Conservation (phyloP, 1,140 invertebrate genomes). For the Anoplolepis gracilipes region DNA sequence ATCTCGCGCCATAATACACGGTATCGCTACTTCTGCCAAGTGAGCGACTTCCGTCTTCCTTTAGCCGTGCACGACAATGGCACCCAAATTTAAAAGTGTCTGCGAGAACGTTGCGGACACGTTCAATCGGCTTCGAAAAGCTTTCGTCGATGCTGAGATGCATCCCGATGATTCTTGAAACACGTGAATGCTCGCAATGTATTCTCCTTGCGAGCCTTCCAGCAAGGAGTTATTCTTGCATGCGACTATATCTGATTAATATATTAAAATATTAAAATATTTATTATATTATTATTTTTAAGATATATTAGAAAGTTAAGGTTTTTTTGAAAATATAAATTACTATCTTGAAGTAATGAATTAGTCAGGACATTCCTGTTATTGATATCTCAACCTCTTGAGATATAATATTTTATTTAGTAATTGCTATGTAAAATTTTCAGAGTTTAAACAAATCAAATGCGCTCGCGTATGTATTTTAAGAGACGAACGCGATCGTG, state of each 20-base stretch:
- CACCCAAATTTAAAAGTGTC: conserved; percentile 83
- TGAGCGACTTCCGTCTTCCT: conserved; percentile 83
- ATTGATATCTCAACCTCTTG: background rate
- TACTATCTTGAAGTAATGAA: background rate
- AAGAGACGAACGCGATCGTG: conserved; percentile 1
- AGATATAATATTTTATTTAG: conserved; percentile 11
- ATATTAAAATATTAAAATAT: background rate
- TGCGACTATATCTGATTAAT: background rate
- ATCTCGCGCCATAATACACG: conserved; percentile 74
- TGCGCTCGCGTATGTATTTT: conserved; percentile 31
- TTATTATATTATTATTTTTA: background rate
- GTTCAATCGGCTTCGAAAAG: conserved; percentile 57
- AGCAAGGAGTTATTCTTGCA: background rate
- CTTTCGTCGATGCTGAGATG: conserved; percentile 9
- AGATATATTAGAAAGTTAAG: background rate
- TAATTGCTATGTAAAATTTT: conserved; percentile 13
- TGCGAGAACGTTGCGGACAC: conserved; percentile 70
- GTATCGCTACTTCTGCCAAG: conserved; percentile 84
- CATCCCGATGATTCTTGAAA: background rate
- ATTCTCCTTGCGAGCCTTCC: background rate
- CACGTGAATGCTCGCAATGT: conserved; percentile 20
- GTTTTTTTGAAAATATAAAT: background rate
- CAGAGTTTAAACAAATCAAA: conserved; percentile 4
- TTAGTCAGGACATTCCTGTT: background rate
- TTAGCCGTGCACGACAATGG: conserved; percentile 80